Evolutionary conservation across 2,113 vertebrate species (phyloP).

Genomic region (Menura novaehollandiae): DNA sequence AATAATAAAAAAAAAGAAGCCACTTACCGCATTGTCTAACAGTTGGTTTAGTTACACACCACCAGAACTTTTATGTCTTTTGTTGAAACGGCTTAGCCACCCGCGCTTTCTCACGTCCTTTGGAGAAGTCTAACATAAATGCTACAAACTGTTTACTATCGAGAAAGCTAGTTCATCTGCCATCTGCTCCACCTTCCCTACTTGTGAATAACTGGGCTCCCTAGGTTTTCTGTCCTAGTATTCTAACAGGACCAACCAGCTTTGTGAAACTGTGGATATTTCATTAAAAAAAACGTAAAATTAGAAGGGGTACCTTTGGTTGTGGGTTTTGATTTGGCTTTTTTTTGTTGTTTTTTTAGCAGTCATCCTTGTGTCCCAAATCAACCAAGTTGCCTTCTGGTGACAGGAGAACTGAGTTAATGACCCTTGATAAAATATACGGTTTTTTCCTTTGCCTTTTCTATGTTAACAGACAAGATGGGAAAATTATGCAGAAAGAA

Average conservation of each 20-base stretch:
- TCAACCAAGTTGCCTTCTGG: not conserved
- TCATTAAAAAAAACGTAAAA: not conserved
- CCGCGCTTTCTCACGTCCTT: accelerated
- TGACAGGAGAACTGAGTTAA: not conserved
- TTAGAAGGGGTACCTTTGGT: not conserved
- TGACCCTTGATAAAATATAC: not conserved
- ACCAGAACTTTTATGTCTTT: not conserved
- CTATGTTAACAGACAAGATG: not conserved
- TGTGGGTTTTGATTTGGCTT: not conserved
- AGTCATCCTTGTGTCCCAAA: not conserved
- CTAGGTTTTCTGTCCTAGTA: not conserved
- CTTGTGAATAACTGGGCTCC: not conserved
- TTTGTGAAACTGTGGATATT: not conserved
- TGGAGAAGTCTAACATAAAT: not conserved
- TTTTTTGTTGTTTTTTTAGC: not conserved
- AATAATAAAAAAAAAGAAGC: not conserved
- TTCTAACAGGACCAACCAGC: not conserved
- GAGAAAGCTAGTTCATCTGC: not conserved
- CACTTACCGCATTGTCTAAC: not conserved
- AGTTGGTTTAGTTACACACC: not conserved
- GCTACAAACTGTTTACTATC: not conserved
- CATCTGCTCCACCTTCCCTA: not conserved
- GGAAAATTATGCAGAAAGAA: not conserved
- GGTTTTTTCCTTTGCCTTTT: not conserved
- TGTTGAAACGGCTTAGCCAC: not conserved